Base-by-base conservation (phyloP, 1,140 invertebrate genomes). In the Arion vulgaris region DNA sequence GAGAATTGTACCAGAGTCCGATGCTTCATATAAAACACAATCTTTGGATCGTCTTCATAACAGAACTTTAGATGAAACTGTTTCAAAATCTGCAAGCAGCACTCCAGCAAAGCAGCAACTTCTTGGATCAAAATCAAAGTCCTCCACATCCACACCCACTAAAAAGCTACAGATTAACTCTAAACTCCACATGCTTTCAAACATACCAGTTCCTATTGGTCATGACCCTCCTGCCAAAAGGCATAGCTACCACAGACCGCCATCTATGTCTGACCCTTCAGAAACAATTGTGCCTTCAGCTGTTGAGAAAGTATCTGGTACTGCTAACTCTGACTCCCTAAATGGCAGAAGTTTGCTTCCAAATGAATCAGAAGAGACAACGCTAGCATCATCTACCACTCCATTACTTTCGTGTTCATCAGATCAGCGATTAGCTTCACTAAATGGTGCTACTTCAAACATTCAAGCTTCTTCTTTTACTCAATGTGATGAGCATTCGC, bases 171-270 rank as follows among this genome's bases (percentile, higher is more conserved):
- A 36, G 1, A 15, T 39, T 15, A 34, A 26, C 53, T 49, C 78
- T n/a, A 69, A 51, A 38, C 66, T 80, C 28, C 62, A 80, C 78
- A 81, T 81, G 80, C 45, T 81, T 39, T 81, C 80, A 13, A 81
- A 53, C 69, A 72, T 81, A 1, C 80, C 80, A 1, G 80, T 81
- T 19, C 80, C 80, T 23, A 81, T 81, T 1, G 26, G 80, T 45
- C 80, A 81, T 26, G 80, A 81, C 36, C 69, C 69, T 1, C 78
- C 78, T n/a, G 62, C n/a, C 11, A 80, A 36, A 45, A 80, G 68
- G 36, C 62, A 66, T 7, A 66, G 62, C 62, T 9, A 13, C 32
- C 62, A 66, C 5, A 28, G 62, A 23, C 62, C 62, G 17, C 62
- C 62, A 15, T 66, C 62, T 32, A 66, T 28, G n/a, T 28, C 28